Percentiles rank a stretch among this genome's conserved stretches.
Conservation (phyloP, 2,888 invertebrate species). For the Lamellibrachia satsuma region DNA sequence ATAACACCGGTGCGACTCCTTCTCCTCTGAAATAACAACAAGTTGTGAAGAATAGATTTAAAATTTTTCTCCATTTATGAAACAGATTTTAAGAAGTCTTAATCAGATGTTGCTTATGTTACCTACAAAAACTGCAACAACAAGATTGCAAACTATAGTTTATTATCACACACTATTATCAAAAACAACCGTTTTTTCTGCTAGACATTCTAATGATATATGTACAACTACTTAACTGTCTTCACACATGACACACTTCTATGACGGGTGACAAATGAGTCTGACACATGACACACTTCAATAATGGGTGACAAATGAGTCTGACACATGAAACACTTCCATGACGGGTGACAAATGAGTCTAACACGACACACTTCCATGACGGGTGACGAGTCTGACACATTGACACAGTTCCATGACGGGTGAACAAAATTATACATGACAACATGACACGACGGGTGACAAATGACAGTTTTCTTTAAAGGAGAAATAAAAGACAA, state of each 20-base stretch:
- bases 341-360: too few relatives aligned
- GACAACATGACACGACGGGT: neutral
- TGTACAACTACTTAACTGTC: too few relatives aligned
- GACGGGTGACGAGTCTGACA: neutral
- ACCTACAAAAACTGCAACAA: neutral
- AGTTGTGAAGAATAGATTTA: neutral
- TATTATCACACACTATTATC: too few relatives aligned
- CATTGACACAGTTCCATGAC: neutral
- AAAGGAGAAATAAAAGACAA: neutral
- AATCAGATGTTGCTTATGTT: neutral
- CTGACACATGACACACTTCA: neutral
- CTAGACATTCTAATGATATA: too few relatives aligned
- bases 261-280: neutral
- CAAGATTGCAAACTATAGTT: too few relatives aligned
- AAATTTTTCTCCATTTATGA: neutral
- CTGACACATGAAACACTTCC: too few relatives aligned
- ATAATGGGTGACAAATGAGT: neutral
- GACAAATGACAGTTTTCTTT: neutral
- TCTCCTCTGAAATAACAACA: slow-evolving; percentile 74
- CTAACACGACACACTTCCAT: neutral
- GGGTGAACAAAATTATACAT: neutral
- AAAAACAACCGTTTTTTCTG: too few relatives aligned
- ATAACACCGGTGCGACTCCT: slow-evolving; percentile 86
- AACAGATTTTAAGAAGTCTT: neutral
- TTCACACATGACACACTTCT: neutral